These are phyloP conservation scores for Python bivittatus DNA, from an alignment of 2,113 vertebrate species.

Conservation along the genomic window DNA sequence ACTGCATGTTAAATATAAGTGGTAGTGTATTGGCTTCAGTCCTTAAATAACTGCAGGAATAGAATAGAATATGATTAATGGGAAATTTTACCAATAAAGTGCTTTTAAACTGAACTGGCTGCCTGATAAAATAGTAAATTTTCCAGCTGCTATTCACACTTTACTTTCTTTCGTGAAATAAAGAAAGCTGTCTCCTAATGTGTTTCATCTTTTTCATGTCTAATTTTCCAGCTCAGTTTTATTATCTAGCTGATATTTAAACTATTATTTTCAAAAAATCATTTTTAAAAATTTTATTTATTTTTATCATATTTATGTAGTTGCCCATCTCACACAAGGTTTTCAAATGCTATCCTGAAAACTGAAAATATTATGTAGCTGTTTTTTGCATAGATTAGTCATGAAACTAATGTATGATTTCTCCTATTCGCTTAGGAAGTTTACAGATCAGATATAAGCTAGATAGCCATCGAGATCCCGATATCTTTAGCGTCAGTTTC, in stretches of 20 bases:
- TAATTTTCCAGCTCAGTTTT: not conserved
- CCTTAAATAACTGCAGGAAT: not conserved
- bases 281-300: not conserved
- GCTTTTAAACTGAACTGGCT: not conserved
- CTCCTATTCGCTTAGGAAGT: constrained; percentile 71
- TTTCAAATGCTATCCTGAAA: not conserved
- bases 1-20: not conserved
- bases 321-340: too few species aligned
- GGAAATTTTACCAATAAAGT: not conserved
- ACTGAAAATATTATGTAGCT: not conserved
- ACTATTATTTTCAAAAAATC: constrained; percentile 9
- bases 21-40: not conserved
- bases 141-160: not conserved
- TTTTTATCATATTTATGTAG: too few species aligned
- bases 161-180: not conserved
- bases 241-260: not conserved
- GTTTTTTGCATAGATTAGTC: fast-evolving
- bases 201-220: constrained; percentile 19
- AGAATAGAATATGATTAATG: not conserved
- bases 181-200: not conserved
- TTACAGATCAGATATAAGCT: constrained; percentile 83
- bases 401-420: constrained; percentile 22
- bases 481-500: constrained; percentile 70
- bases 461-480: constrained; percentile 74
- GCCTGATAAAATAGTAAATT: not conserved